phyloP scores from a whole-genome alignment of 2,888 invertebrate species.

The Drosophila acutilabella region DNA sequence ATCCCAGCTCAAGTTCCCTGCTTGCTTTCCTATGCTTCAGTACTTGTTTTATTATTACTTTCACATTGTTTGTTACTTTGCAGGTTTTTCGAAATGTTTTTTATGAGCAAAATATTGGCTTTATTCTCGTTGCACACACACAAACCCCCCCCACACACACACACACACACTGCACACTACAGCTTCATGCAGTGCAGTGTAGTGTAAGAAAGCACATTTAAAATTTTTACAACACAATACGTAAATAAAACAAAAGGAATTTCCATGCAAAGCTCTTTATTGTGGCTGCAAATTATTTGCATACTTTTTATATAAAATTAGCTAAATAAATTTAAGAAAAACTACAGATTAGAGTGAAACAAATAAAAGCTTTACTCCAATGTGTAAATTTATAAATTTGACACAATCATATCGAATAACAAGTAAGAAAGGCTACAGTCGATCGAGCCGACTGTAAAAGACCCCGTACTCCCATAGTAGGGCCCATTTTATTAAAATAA shows the following conservation, averaged over 20 bases:
- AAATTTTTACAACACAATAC: background rate
- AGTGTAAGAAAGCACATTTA: background rate
- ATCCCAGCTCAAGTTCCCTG: background rate
- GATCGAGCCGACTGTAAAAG: no score
- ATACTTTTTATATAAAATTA: background rate
- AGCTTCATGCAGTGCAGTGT: constrained; percentile 5
- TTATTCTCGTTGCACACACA: constrained; percentile 4
- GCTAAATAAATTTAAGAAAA: background rate
- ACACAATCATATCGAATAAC: background rate
- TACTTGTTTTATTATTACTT: background rate
- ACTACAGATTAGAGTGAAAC: background rate
- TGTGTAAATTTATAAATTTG: background rate
- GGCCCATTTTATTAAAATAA: no score
- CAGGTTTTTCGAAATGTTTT: constrained; percentile 26
- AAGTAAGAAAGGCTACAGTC: no score
- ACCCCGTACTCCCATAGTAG: no score
- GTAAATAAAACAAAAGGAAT: background rate
- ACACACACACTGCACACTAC: background rate
- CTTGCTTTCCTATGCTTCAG: constrained; percentile 4
- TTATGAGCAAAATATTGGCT: constrained; percentile 28
- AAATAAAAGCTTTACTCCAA: background rate
- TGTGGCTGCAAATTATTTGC: background rate
- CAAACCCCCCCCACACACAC: background rate
- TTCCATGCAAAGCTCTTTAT: background rate
- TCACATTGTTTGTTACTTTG: constrained; percentile 11